Conservation (phyloP, 92 coral and sea anemone species). For the Actinernus sp. region DNA sequence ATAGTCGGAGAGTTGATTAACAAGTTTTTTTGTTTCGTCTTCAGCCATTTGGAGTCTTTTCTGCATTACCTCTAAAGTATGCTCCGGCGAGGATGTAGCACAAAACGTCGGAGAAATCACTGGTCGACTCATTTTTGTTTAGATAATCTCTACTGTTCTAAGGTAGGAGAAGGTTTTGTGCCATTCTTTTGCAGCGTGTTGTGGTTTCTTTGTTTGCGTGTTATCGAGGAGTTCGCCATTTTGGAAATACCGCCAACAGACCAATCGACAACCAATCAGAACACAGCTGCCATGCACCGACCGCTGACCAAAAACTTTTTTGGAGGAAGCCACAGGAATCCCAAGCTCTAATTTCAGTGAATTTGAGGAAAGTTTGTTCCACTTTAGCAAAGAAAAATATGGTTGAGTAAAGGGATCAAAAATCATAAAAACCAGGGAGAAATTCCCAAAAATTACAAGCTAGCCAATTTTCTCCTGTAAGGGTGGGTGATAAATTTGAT, state of each 20-base stretch:
- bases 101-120: conserved; percentile 84
- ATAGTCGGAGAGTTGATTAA: conserved; percentile 86
- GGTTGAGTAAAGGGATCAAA: too few relatives aligned
- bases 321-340: too few relatives aligned
- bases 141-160: conserved; percentile 1
- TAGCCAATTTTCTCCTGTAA: too few relatives aligned
- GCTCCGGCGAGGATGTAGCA: conserved; percentile 83
- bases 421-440: too few relatives aligned
- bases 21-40: conserved; percentile 91
- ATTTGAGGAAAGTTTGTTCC: too few relatives aligned
- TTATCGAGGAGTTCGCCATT: too few relatives aligned
- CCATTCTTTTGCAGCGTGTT: conserved; percentile 18
- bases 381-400: too few relatives aligned
- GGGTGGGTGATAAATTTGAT: too few relatives aligned
- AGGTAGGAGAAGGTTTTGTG: neutral
- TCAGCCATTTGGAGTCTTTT: conserved; percentile 94
- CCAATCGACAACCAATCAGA: conserved; percentile 43
- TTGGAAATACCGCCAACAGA: conserved; percentile 58
- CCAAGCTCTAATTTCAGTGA: too few relatives aligned
- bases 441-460: too few relatives aligned
- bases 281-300: conserved; percentile 6
- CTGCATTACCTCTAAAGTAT: conserved; percentile 95
- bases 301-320: conserved; percentile 44
- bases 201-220: conserved; percentile 36
- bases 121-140: conserved; percentile 58